Base-by-base conservation (phyloP, 2,888 invertebrate species). In the Ptycholaimellus sp. region DNA sequence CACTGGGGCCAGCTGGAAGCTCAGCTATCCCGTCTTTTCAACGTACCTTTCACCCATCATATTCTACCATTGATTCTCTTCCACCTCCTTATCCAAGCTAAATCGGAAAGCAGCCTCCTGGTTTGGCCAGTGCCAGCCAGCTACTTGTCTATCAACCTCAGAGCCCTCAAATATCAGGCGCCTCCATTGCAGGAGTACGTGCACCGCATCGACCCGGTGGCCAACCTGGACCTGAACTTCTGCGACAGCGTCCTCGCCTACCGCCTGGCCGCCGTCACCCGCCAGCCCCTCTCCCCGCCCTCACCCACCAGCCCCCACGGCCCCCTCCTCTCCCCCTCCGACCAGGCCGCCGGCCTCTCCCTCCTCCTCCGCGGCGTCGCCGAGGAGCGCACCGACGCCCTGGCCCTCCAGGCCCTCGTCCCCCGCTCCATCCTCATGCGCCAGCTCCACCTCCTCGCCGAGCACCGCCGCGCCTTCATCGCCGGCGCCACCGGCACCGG, bases 401-500 rank as follows among this genome's bases (percentile, higher is more conserved):
- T 96, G 50, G 49, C 52, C 13, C 42, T 53, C 30, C 51, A 52
- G 37, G 47, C 46, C n/a, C 46, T 53, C 3, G 49, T 53, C 38
- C 53, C 53, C 14, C 41, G 40, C 9, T 40, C 42, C 18, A 46
- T 50, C 42, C 76, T 93, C 37, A 83, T 87, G 64, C 73, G 90
- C 60, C 78, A 80, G 54, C 72, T 81, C 33, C 73, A 74, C n/a
- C 66, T 87, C 37, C 64, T 96, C 44, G 72, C 78, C 36, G 87
- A 90, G 56, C 85, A 90, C 60, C 70, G 85, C 20, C 68, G 93
- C 33, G 73, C 96, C 42, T 87, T 96, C 44, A 66, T 96, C 14
- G 90, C 85, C 62, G 93, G 93, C 0, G 87, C 90, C 1, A 78
- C 78, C 53, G 90, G 90, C 30, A 90, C 87, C 0, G 90, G 11